phyloP scores from a whole-genome alignment of 2,113 vertebrate species.

The Gambusia holbrooki region DNA sequence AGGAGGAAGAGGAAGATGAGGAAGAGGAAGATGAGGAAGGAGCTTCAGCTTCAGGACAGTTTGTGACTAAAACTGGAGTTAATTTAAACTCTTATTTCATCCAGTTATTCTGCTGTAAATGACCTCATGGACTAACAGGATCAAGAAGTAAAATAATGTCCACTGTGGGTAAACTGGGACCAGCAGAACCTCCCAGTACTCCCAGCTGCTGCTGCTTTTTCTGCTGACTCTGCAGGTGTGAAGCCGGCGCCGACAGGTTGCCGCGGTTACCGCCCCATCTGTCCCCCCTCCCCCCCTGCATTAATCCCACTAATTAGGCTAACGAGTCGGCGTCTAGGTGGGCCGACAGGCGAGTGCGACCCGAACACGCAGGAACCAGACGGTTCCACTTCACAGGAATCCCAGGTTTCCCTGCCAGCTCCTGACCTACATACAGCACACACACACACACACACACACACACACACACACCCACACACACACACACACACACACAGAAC shows the following conservation, averaged over 20 bases:
- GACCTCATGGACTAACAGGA: no score
- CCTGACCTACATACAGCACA: slow-evolving; percentile 56
- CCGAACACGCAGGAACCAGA: slow-evolving; percentile 50
- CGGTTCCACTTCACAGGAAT: slow-evolving; percentile 36
- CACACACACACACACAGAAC: slow-evolving; percentile 17
- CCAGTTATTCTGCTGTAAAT: no score
- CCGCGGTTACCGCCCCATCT: slow-evolving; percentile 53
- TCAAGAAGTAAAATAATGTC: no score
- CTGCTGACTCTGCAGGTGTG: slow-evolving; percentile 39
- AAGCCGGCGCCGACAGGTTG: slow-evolving; percentile 46
- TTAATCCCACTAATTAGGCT: slow-evolving; percentile 67
- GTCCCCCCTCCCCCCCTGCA: slow-evolving; percentile 46
- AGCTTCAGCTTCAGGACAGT: neutral
- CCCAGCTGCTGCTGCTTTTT: neutral
- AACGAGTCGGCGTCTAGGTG: slow-evolving; percentile 66
- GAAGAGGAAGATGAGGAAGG: no score
- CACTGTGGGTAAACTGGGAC: no score
- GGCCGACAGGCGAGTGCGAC: slow-evolving; percentile 55
- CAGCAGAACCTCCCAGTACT: no score
- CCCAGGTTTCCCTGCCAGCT: slow-evolving; percentile 42
- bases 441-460: neutral
- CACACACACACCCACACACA: slow-evolving; percentile 18
- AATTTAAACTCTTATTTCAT: no score
- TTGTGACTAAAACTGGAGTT: no score
- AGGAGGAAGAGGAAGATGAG: no score